These are phyloP conservation scores for Macroteleia sp. DNA, from an alignment of 2,888 invertebrate species.

Conservation along the genomic window DNA sequence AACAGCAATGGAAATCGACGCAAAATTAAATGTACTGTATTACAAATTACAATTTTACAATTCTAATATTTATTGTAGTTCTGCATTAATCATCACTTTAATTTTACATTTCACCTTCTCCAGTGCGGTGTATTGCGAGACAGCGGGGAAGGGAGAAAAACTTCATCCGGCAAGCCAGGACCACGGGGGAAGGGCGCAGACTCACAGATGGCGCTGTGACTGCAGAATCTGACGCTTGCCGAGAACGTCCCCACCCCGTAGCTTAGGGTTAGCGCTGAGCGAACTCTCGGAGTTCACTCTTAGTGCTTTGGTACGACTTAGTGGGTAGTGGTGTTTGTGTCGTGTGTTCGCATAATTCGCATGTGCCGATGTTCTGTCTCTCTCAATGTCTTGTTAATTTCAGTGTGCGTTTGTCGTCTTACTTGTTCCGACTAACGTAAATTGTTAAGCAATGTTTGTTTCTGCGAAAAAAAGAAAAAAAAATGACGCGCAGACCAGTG, in stretches of 20 bases:
- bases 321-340: conserved; percentile 17
- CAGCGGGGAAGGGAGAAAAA: conserved; percentile 14
- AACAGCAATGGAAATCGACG: too few relatives aligned
- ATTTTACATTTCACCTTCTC: neutral
- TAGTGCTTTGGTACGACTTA: conserved; percentile 38
- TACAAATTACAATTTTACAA: too few relatives aligned
- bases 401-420: neutral
- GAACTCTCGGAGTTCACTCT: conserved; percentile 50
- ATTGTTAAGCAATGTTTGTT: too few relatives aligned
- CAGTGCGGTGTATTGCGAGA: conserved; percentile 8
- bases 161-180: conserved; percentile 27
- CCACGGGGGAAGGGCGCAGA: conserved; percentile 43
- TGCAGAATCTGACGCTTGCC: conserved; percentile 45
- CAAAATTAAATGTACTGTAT: too few relatives aligned
- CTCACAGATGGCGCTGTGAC: conserved; percentile 49
- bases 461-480: too few relatives aligned
- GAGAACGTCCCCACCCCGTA: conserved; percentile 34
- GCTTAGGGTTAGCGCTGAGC: conserved; percentile 55
- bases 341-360: conserved; percentile 7
- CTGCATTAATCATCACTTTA: too few relatives aligned
- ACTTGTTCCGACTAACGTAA: neutral
- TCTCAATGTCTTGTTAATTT: neutral
- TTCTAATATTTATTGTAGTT: too few relatives aligned
- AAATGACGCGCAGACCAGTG: neutral
- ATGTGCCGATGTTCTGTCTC: conserved; percentile 22